phyloP scores from a whole-genome alignment of 2,113 vertebrate genomes.

The Ranitomeya imitator region DNA sequence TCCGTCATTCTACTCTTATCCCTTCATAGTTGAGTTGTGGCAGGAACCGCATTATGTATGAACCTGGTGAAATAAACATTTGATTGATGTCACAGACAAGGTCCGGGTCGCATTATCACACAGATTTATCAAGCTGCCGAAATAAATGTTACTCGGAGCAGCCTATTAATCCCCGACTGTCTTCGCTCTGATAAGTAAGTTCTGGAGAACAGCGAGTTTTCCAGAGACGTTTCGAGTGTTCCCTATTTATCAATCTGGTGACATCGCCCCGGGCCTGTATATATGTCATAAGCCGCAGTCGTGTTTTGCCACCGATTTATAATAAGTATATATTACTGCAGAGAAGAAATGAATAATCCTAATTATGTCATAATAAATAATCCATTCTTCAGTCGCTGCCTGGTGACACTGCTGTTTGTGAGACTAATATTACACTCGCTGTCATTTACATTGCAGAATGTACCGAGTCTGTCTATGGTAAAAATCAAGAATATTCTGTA shows the following conservation, averaged over 20 bases:
- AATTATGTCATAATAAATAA: constrained; percentile 18
- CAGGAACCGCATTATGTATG: background rate
- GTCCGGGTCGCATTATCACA: background rate
- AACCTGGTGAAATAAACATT: background rate
- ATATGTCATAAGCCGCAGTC: background rate
- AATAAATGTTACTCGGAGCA: background rate
- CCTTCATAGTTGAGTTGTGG: background rate
- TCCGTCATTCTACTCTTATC: no score
- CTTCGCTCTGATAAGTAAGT: constrained; percentile 14
- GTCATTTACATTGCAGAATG: background rate
- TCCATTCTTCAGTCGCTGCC: background rate
- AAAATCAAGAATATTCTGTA: no score
- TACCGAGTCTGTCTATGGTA: background rate
- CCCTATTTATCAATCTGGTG: background rate
- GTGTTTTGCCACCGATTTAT: background rate
- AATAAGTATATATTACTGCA: constrained; percentile 7
- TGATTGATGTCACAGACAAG: background rate
- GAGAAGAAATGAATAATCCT: background rate
- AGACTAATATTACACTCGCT: background rate
- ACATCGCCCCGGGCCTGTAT: background rate
- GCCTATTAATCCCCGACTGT: constrained; percentile 22
- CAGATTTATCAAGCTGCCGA: constrained; percentile 18
- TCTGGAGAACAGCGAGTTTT: background rate
- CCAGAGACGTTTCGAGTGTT: background rate
- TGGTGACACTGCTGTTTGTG: background rate